Evolutionary conservation across 2,888 invertebrate genomes (phyloP).

Genomic region (Scaptomyza cyrtandrae): DNA sequence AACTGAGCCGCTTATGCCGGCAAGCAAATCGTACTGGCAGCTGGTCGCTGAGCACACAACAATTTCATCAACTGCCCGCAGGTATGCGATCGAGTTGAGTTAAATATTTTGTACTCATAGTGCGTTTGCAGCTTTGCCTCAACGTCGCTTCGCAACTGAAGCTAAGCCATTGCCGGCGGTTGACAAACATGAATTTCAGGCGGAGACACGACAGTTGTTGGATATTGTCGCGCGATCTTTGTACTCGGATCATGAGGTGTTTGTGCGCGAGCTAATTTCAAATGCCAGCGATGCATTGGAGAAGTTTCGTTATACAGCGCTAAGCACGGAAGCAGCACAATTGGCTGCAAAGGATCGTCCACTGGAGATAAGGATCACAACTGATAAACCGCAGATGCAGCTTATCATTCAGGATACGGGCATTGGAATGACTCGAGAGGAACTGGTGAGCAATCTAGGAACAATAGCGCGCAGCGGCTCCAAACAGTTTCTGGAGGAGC

Average conservation of each 20-base stretch:
- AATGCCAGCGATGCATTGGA: slow-evolving; percentile 99
- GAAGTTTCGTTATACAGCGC: slow-evolving; percentile 92
- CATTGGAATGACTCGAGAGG: slow-evolving; percentile 97
- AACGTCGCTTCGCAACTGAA: slow-evolving; percentile 51
- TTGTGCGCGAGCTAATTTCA: slow-evolving; percentile 97
- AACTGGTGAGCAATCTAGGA: slow-evolving; percentile 95
- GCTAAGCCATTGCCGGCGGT: slow-evolving; percentile 41
- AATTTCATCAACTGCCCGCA: background rate
- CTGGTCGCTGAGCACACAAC: slow-evolving; percentile 8
- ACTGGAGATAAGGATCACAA: slow-evolving; percentile 94
- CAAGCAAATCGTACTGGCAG: slow-evolving; percentile 27
- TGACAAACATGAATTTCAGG: slow-evolving; percentile 96
- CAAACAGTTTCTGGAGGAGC: slow-evolving; percentile 94
- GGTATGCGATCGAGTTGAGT: slow-evolving; percentile 12
- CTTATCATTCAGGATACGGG: slow-evolving; percentile 97
- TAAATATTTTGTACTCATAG: background rate
- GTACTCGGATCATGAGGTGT: slow-evolving; percentile 99
- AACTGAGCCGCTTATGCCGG: slow-evolving; percentile 30
- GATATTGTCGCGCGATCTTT: slow-evolving; percentile 98
- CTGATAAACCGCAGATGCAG: slow-evolving; percentile 93
- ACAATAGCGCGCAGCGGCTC: slow-evolving; percentile 98
- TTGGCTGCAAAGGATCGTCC: slow-evolving; percentile 87
- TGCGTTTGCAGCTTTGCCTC: slow-evolving; percentile 14
- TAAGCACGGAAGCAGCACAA: slow-evolving; percentile 85
- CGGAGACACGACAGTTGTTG: slow-evolving; percentile 96